These are phyloP conservation scores for Achlya flavicornis DNA, from an alignment of 2,888 invertebrate species.

Conservation along the genomic window DNA sequence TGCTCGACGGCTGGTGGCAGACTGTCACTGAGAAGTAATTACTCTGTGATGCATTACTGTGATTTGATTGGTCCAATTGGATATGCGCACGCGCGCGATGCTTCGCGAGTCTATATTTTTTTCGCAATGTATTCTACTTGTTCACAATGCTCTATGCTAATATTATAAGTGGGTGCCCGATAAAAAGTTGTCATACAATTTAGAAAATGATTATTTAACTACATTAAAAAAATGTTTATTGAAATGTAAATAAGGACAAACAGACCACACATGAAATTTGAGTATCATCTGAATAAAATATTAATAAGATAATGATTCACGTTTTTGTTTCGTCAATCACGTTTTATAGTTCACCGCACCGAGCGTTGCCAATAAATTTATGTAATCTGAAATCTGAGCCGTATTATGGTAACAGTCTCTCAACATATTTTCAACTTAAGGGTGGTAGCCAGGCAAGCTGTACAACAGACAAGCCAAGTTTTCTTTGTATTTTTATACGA, in stretches of 20 bases:
- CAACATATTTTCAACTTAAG: no score
- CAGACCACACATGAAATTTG: not conserved
- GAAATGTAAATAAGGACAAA: slow-evolving; percentile 7
- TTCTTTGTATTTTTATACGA: no score
- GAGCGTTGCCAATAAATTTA: no score
- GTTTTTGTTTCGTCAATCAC: not conserved
- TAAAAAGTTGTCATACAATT: slow-evolving; percentile 11
- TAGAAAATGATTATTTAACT: slow-evolving; percentile 10
- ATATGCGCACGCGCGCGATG: slow-evolving; percentile 42
- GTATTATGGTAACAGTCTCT: no score
- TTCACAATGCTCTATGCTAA: slow-evolving; percentile 5
- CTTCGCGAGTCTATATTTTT: slow-evolving; percentile 14
- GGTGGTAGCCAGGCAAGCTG: no score
- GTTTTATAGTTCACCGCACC: not conserved
- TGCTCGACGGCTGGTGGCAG: slow-evolving; percentile 48
- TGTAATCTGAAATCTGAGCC: no score
- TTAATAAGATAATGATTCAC: not conserved
- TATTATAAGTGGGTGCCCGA: slow-evolving; percentile 4
- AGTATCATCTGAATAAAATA: not conserved
- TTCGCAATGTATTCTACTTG: not conserved
- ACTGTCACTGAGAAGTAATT: slow-evolving; percentile 54
- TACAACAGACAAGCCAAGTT: no score
- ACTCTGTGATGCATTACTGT: slow-evolving; percentile 45
- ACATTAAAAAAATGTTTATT: slow-evolving; percentile 3
- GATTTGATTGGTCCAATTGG: slow-evolving; percentile 19